These are phyloP conservation scores for Eueremaeus valkanovi DNA, from an alignment of 2,888 invertebrate genomes.

Conservation along the genomic window DNA sequence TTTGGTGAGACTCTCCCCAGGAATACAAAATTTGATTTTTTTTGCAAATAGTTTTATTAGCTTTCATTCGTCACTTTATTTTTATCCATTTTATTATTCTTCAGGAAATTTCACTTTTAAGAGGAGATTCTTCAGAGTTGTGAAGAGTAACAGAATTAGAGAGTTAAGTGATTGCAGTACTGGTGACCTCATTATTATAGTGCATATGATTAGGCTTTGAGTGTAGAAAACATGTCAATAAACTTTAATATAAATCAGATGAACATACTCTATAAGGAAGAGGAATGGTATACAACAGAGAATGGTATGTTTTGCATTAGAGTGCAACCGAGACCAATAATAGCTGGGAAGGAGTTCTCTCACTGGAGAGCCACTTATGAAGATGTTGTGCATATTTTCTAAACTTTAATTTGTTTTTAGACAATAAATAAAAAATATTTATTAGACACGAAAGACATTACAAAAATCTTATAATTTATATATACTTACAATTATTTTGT, in stretches of 20 bases:
- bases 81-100: background rate
- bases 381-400: background rate
- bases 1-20: background rate
- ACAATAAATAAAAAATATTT: background rate
- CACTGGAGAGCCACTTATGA: background rate
- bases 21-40: background rate
- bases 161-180: background rate
- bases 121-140: background rate
- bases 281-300: background rate
- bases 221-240: constrained; percentile 21
- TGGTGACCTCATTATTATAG: constrained; percentile 8
- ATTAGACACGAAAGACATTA: too few relatives aligned
- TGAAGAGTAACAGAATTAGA: too few relatives aligned
- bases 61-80: background rate
- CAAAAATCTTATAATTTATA: too few relatives aligned
- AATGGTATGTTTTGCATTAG: background rate
- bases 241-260: constrained; percentile 36
- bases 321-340: background rate
- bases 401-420: background rate
- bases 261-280: background rate
- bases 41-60: background rate
- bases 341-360: background rate
- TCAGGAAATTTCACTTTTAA: too few relatives aligned
- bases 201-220: background rate
- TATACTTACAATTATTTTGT: background rate